These are phyloP conservation scores for Nymphicus hollandicus DNA, from an alignment of 2,113 vertebrate genomes.

Conservation along the genomic window DNA sequence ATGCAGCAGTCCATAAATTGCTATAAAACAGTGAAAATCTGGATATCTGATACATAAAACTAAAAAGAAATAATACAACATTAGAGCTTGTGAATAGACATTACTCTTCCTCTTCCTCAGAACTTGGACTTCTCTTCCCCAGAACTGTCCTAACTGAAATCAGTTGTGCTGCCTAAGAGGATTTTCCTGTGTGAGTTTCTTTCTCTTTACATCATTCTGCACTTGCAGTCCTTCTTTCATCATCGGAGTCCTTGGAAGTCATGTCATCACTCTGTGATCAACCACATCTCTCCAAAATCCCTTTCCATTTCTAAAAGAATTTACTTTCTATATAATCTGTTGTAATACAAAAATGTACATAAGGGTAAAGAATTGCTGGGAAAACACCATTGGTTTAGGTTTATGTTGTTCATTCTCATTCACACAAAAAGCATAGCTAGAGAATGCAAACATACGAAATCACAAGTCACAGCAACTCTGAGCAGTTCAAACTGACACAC, in stretches of 20 bases:
- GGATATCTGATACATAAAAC: neutral
- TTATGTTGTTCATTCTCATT: neutral
- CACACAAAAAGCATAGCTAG: neutral
- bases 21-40: neutral
- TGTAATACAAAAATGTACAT: neutral
- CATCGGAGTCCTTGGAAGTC: neutral
- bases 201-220: neutral
- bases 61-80: neutral
- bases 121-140: neutral
- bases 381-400: neutral
- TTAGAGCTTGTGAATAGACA: neutral
- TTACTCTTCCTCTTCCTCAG: neutral
- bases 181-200: neutral
- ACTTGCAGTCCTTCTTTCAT: neutral
- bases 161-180: neutral
- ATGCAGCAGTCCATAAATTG: neutral
- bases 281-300: neutral
- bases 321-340: neutral
- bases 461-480: neutral
- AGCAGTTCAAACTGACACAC: neutral
- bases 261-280: neutral
- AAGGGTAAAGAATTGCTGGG: neutral
- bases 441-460: neutral
- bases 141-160: neutral
- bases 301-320: neutral